phyloP scores from a whole-genome alignment of 1,140 invertebrate species.

The Platyura marginata region DNA sequence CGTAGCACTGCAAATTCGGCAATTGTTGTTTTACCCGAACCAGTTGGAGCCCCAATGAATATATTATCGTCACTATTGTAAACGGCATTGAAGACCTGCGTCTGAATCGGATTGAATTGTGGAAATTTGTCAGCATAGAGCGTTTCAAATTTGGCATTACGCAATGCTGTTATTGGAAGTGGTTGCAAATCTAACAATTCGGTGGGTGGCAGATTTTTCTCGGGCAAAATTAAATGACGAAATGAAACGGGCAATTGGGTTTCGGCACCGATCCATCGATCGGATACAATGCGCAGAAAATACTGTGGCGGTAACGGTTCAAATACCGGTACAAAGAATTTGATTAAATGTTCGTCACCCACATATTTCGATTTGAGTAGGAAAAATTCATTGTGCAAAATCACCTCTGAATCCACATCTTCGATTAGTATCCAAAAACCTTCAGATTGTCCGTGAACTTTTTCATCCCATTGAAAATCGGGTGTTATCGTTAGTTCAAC shows the following conservation, averaged over 20 bases:
- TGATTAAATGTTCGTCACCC: slow-evolving; percentile 87
- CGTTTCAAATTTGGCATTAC: slow-evolving; percentile 71
- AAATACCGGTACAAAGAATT: slow-evolving; percentile 97
- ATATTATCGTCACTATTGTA: slow-evolving; percentile 99
- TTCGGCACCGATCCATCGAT: slow-evolving; percentile 80
- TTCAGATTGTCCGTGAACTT: slow-evolving; percentile 87
- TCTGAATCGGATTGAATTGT: slow-evolving; percentile 98
- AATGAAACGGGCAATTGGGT: slow-evolving; percentile 96
- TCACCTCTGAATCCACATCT: slow-evolving; percentile 90
- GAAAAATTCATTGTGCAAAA: slow-evolving; percentile 97
- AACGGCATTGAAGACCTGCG: slow-evolving; percentile 97
- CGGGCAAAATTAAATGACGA: slow-evolving; percentile 89
- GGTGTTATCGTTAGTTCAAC: slow-evolving; percentile 97
- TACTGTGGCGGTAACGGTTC: slow-evolving; percentile 97
- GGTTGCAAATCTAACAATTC: slow-evolving; percentile 97
- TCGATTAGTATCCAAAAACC: slow-evolving; percentile 99
- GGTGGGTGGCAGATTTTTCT: slow-evolving; percentile 95
- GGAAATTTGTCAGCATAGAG: slow-evolving; percentile 75
- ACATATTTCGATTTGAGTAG: slow-evolving; percentile 89
- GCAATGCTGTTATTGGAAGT: slow-evolving; percentile 65
- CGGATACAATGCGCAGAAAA: slow-evolving; percentile 69
- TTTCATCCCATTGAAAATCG: slow-evolving; percentile 99
- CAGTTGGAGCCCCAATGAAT: slow-evolving; percentile 93
- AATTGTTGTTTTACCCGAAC: slow-evolving; percentile 91
- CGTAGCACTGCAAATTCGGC: slow-evolving; percentile 93